Percentiles rank a stretch among this genome's conserved stretches.
Conservation (phyloP, 92 coral and sea anemone genomes). For the Siderastrea siderea region DNA sequence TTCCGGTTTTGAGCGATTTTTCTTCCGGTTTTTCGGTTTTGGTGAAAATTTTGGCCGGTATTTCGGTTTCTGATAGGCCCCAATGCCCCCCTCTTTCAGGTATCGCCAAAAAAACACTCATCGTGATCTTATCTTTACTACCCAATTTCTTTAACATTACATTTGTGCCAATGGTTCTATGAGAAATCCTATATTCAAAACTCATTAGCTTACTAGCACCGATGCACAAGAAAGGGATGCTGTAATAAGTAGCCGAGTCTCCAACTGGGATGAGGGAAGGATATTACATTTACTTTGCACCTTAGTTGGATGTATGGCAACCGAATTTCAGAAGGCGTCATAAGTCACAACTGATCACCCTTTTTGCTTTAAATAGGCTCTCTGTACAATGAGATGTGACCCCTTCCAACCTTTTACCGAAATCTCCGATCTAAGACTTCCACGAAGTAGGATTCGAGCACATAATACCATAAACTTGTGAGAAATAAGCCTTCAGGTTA, state of each 20-base stretch:
- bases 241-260: not conserved
- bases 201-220: not conserved
- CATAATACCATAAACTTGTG: slow-evolving; percentile 29
- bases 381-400: slow-evolving; percentile 17
- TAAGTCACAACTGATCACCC: slow-evolving; percentile 25
- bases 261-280: not conserved
- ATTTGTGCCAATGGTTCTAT: too few species aligned
- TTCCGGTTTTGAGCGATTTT: too few species aligned
- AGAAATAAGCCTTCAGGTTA: slow-evolving; percentile 16
- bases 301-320: too few species aligned
- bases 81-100: too few species aligned
- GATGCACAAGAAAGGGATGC: not conserved
- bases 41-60: too few species aligned
- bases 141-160: slow-evolving; percentile 21
- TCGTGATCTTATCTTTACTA: slow-evolving; percentile 2
- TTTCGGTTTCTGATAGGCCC: too few species aligned
- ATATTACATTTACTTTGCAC: too few species aligned
- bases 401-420: slow-evolving; percentile 27
- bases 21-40: too few species aligned
- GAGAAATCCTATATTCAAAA: too few species aligned
- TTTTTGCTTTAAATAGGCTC: slow-evolving; percentile 24
- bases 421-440: slow-evolving; percentile 32
- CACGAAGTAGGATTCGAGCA: slow-evolving; percentile 39
- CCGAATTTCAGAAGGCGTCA: not conserved
- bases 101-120: slow-evolving; percentile 26